Conservation (phyloP, 2,797 vertebrate species). For the Perodicticus potto region DNA sequence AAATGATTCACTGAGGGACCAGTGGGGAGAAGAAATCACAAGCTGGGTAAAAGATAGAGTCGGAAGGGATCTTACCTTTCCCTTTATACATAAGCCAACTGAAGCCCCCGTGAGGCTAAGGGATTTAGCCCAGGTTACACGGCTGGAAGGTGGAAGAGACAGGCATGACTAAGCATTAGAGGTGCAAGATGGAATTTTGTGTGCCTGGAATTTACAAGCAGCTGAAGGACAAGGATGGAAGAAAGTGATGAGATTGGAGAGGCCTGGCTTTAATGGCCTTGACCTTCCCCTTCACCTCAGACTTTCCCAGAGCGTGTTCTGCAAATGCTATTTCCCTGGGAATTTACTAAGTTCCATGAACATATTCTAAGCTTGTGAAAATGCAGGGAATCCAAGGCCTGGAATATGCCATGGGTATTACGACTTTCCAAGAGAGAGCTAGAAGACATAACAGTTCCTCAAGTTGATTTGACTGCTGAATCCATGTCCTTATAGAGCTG, state of each 20-base stretch:
- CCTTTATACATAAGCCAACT: neutral
- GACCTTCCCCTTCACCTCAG: neutral
- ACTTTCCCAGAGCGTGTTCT: neutral
- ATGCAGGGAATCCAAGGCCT: neutral
- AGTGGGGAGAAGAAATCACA: neutral
- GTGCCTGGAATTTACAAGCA: neutral
- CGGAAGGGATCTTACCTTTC: neutral
- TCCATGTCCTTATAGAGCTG: neutral
- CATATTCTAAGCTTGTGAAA: neutral
- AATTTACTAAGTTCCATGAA: neutral
- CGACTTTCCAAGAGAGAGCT: neutral
- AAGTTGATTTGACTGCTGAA: fast-evolving
- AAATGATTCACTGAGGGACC: neutral
- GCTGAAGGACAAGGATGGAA: neutral
- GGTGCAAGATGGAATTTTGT: neutral
- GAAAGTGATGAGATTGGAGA: neutral
- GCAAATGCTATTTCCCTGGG: neutral
- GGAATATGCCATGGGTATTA: no score
- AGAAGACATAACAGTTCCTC: neutral
- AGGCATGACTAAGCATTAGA: fast-evolving
- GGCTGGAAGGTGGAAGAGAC: neutral
- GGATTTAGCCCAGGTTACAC: neutral
- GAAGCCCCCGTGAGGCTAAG: neutral
- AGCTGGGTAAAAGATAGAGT: neutral
- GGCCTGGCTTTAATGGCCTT: neutral